Percentiles rank a stretch among this genome's conserved stretches.
These are phyloP conservation scores for Eulemur coronatus DNA, from an alignment of 2,797 vertebrate genomes.

Conservation along the genomic window DNA sequence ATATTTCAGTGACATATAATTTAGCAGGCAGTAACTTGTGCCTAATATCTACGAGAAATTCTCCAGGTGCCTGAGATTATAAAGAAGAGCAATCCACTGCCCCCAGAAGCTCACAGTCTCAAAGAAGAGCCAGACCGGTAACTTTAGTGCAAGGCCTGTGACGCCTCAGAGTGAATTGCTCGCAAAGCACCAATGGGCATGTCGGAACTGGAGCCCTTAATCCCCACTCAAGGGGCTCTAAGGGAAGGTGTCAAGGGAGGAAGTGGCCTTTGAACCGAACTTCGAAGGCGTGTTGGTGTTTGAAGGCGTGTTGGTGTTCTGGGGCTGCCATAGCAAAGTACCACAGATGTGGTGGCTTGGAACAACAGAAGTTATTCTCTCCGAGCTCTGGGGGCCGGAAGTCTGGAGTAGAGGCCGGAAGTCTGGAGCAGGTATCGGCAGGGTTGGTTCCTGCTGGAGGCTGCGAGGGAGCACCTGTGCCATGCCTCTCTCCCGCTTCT, in stretches of 20 bases:
- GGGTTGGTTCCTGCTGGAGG: neutral
- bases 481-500: neutral
- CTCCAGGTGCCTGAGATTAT: rapidly evolving
- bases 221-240: neutral
- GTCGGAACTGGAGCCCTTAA: neutral
- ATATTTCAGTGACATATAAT: neutral
- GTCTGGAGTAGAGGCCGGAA: neutral
- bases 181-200: rapidly evolving
- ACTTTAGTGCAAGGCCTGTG: rapidly evolving
- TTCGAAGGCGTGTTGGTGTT: neutral
- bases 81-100: neutral
- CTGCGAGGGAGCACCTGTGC: rapidly evolving
- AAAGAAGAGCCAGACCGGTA: neutral
- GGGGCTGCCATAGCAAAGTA: rapidly evolving
- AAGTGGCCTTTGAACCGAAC: neutral
- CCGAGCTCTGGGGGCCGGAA: neutral
- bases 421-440: neutral
- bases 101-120: rapidly evolving
- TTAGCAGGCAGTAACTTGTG: neutral
- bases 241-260: neutral
- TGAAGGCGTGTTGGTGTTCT: neutral
- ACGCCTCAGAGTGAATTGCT: rapidly evolving
- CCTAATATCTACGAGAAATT: rapidly evolving
- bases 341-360: neutral
- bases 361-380: neutral